Percentiles rank a stretch among this genome's conserved stretches.
phyloP scores from a whole-genome alignment of 2,113 vertebrate genomes.

The Calonectris borealis region DNA sequence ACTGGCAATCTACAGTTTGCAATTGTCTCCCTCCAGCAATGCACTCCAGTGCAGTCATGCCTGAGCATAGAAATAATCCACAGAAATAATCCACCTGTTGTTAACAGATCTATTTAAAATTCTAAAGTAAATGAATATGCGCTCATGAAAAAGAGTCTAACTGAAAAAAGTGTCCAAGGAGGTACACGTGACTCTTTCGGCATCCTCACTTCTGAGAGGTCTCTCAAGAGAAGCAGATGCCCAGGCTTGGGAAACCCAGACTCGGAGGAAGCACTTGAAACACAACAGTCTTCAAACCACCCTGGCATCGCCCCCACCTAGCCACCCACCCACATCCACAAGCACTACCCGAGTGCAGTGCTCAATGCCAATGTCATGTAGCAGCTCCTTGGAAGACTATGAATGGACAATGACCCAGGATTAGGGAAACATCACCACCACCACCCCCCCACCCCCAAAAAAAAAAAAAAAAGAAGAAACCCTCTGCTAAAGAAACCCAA shows the following conservation, averaged over 20 bases:
- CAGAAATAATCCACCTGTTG: background rate
- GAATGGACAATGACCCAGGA: background rate
- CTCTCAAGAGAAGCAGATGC: background rate
- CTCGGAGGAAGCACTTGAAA: background rate
- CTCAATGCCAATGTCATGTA: fast-evolving
- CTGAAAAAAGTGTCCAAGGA: background rate
- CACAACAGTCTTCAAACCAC: background rate
- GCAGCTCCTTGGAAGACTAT: background rate
- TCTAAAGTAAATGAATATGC: background rate
- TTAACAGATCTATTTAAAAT: background rate
- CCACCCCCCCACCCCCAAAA: background rate
- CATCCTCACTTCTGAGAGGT: background rate
- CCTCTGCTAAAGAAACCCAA: background rate
- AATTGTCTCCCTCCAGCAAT: background rate
- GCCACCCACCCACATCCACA: too few relatives aligned
- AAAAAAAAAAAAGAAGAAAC: background rate
- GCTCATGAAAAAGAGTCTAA: fast-evolving
- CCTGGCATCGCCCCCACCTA: background rate
- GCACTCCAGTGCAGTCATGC: background rate
- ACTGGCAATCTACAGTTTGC: background rate
- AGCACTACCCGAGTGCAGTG: fast-evolving
- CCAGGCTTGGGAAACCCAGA: background rate
- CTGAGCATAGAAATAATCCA: background rate
- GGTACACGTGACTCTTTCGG: fast-evolving
- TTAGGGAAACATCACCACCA: background rate